These are phyloP conservation scores for Anguilla pacifica DNA, from an alignment of 2,797 vertebrate species.

Conservation along the genomic window DNA sequence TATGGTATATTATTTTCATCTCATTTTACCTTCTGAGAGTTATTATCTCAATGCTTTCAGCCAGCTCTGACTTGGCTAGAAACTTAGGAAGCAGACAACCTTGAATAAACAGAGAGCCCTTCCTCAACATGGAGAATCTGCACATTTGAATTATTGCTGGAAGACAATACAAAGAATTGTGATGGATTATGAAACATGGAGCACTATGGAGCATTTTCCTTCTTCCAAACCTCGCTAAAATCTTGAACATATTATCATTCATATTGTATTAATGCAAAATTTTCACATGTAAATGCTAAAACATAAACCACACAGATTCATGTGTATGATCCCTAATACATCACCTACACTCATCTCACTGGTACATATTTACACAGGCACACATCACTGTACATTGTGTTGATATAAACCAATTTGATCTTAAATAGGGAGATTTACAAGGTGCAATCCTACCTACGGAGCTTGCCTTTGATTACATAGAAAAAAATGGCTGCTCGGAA, in stretches of 20 bases:
- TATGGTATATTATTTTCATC: neutral
- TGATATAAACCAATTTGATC: neutral
- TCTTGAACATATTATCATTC: neutral
- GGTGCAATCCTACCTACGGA: neutral
- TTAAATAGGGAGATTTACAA: neutral
- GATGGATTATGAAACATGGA: neutral
- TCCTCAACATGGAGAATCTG: neutral
- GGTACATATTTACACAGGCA: neutral
- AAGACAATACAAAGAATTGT: neutral
- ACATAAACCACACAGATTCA: neutral
- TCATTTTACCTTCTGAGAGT: neutral
- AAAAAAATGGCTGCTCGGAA: neutral
- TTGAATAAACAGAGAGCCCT: slow-evolving; percentile 5
- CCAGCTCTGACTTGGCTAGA: neutral
- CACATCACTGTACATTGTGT: neutral
- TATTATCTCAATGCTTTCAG: slow-evolving; percentile 23
- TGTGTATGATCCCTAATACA: neutral
- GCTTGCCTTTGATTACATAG: neutral
- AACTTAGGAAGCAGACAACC: slow-evolving; percentile 4
- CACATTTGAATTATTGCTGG: neutral
- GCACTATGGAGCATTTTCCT: neutral
- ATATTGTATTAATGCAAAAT: neutral
- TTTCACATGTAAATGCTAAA: neutral
- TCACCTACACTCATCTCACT: neutral
- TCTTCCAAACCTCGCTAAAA: neutral